Percentiles rank a stretch among this genome's conserved stretches.
These are phyloP conservation scores for Sminthopsis crassicaudata DNA, from an alignment of 2,113 vertebrate genomes.

Conservation along the genomic window DNA sequence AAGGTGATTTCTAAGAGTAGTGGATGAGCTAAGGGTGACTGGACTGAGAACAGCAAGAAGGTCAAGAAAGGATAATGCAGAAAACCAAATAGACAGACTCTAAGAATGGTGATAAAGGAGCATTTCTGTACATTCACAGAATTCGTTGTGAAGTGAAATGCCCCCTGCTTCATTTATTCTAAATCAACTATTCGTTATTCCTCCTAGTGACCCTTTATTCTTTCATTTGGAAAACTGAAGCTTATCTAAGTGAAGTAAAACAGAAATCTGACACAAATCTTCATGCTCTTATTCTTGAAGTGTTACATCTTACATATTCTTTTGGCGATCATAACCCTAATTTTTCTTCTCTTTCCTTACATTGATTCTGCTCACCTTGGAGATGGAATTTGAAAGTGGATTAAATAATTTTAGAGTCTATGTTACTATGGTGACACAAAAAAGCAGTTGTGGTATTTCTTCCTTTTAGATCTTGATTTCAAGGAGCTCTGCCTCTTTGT, in stretches of 20 bases:
- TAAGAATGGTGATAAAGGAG: neutral
- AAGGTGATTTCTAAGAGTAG: neutral
- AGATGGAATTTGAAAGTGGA: conserved; percentile 82
- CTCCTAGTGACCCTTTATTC: conserved; percentile 22
- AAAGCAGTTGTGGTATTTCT: conserved; percentile 70
- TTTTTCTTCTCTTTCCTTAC: conserved; percentile 79
- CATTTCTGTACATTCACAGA: neutral
- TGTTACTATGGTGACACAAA: conserved; percentile 84
- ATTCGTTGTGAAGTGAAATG: neutral
- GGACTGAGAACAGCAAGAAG: neutral
- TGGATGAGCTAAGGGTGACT: neutral
- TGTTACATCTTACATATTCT: conserved; percentile 73
- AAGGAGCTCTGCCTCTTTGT: conserved; percentile 77
- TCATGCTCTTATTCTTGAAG: conserved; percentile 34
- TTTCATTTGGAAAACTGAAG: conserved; percentile 39
- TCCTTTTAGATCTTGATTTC: conserved; percentile 80
- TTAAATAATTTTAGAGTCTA: conserved; percentile 83
- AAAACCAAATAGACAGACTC: neutral
- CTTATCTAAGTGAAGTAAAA: conserved; percentile 54
- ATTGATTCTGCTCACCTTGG: conserved; percentile 81
- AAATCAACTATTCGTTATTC: conserved; percentile 1
- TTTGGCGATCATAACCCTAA: conserved; percentile 55
- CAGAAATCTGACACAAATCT: conserved; percentile 8
- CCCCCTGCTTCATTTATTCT: conserved; percentile 31
- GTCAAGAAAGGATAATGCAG: neutral